Percentiles rank a stretch among this genome's conserved stretches.
These are phyloP conservation scores for Diploptera punctata DNA, from an alignment of 2,888 invertebrate species.

Conservation along the genomic window DNA sequence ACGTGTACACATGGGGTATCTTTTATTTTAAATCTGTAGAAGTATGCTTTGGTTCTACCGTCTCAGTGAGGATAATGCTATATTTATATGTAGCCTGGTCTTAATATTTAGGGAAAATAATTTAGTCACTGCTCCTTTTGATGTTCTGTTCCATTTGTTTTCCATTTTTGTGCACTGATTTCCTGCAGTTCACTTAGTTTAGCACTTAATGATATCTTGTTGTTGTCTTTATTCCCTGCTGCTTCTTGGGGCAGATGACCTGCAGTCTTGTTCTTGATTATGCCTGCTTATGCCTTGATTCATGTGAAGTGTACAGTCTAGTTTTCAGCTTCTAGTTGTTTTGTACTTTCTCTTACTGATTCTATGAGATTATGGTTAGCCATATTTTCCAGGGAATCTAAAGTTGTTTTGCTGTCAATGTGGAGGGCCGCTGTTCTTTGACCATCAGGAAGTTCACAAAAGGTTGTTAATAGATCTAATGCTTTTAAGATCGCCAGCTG, in stretches of 20 bases:
- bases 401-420: not conserved
- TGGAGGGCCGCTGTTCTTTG: conserved; percentile 7
- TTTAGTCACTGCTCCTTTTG: conserved; percentile 8
- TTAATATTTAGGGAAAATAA: not conserved
- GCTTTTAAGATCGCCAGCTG: not conserved
- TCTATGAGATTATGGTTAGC: not conserved
- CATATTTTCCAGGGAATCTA: not conserved
- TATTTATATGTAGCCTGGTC: not conserved
- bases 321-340: not conserved
- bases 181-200: not conserved
- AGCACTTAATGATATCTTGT: conserved; percentile 4
- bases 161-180: not conserved
- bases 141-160: not conserved
- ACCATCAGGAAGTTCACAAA: not conserved
- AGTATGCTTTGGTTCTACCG: no score
- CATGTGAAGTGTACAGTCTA: not conserved
- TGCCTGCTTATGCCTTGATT: not conserved
- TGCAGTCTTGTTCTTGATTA: not conserved
- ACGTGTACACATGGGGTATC: no score
- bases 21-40: no score
- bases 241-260: not conserved
- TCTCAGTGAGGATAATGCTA: no score
- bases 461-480: not conserved
- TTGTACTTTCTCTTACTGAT: not conserved
- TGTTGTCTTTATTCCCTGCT: conserved; percentile 2